Conservation (phyloP, 2,888 invertebrate species). For the Andrena bicolor region DNA sequence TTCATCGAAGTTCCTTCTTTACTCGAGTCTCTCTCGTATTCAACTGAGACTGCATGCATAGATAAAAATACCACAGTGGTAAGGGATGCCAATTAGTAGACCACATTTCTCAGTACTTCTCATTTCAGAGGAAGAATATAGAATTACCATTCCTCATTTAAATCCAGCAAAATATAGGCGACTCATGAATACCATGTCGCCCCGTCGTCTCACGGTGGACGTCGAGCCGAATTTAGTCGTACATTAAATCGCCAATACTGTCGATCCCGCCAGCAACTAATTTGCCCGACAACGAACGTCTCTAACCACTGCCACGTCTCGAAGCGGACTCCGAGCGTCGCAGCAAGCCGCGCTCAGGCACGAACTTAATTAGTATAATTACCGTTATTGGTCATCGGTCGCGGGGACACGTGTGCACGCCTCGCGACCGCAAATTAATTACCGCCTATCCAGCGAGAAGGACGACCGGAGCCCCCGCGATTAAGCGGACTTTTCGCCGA, state of each 20-base stretch:
- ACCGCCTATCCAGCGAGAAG: slow-evolving; percentile 50
- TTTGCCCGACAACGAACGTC: neutral
- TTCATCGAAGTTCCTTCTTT: no score
- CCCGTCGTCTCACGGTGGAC: no score
- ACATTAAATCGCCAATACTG: neutral
- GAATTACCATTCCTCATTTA: no score
- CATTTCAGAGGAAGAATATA: no score
- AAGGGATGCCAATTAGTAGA: no score
- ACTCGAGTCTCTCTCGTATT: no score
- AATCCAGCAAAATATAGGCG: no score
- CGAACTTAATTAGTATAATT: slow-evolving; percentile 73
- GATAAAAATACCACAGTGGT: no score
- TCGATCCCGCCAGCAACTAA: neutral
- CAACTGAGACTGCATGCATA: no score
- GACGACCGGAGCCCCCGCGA: slow-evolving; percentile 47
- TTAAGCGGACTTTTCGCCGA: slow-evolving; percentile 60
- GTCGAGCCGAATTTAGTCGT: neutral
- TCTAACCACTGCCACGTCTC: slow-evolving; percentile 9
- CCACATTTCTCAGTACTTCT: no score
- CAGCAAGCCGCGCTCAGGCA: slow-evolving; percentile 51
- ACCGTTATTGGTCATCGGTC: slow-evolving; percentile 71
- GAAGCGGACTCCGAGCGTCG: slow-evolving; percentile 17
- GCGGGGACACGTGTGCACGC: slow-evolving; percentile 61
- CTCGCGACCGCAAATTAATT: slow-evolving; percentile 71
- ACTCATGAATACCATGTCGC: no score